Evolutionary conservation across 37 sponge, comb jelly and placozoan species (phyloP), one percentile per base, ranked within the genome.

Genomic region (Hexactinellida sp.): DNA sequence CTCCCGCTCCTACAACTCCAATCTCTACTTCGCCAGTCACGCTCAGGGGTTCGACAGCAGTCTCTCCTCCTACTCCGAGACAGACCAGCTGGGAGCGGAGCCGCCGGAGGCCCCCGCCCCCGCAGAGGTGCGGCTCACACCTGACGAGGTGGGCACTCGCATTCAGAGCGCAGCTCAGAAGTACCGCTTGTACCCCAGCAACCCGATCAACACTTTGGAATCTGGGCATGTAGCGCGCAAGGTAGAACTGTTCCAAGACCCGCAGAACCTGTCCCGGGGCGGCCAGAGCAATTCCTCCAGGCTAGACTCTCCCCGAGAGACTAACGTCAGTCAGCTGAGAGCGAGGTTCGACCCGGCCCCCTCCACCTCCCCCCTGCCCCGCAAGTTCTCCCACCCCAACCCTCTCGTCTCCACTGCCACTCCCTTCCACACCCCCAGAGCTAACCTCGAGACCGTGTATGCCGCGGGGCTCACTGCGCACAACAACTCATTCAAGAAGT

Each of bases 331-430:
- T 63, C 76, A 63, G 76, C 76, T 63, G 76, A 63, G 30, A 63
- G 76, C 76, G 3, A 63, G 13, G 34, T 63, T 63, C 34, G 76
- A 63, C 34, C 76, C 13, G 1, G 76, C 76, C 13, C 76, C 76
- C 30, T 63, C 76, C 13, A 63, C 76, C 34, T 63, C 76, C 34
- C 76, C 76, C 5, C 76, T 63, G 1, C 76, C 76, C 34, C 76
- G 76, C 5, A 63, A 63, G 76, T 63, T 63, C 76, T 63, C 76
- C 3, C 76, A 63, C 76, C 76, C 76, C 34, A 95, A 95, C 71
- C 94, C 96, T 37, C 89, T 95, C 94, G 91, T 99, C 19, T 92
- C 96, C 37, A 91, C 90, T 25, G 99, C 93, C 5, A n/a, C 34
- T 7, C 76, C 76, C 30, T 3, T 63, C 3, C 25, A 1, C 5